Evolutionary conservation across 2,113 vertebrate species (phyloP).

Genomic region (Colaptes auratus): DNA sequence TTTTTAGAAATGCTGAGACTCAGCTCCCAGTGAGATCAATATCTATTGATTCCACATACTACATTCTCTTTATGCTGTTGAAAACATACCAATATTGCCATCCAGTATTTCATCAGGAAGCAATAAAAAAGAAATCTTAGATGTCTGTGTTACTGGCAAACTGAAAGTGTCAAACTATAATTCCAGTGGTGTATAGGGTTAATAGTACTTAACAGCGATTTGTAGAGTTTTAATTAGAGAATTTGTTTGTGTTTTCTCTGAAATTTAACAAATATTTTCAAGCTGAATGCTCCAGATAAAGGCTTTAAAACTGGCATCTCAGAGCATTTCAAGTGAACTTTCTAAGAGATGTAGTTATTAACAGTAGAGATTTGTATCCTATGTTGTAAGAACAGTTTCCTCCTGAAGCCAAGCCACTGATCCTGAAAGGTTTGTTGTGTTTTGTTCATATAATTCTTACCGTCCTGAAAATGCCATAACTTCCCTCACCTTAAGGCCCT

Average conservation of each 20-base stretch:
- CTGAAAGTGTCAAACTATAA: conserved; percentile 36
- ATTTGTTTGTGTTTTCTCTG: conserved; percentile 14
- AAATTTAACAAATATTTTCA: conserved; percentile 27
- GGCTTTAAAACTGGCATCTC: not conserved
- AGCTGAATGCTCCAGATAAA: not conserved
- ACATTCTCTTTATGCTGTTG: conserved; percentile 9
- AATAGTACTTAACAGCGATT: conserved; percentile 38
- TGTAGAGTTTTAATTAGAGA: conserved; percentile 35
- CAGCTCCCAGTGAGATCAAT: conserved; percentile 27
- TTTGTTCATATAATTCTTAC: conserved; percentile 41
- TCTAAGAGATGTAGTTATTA: not conserved
- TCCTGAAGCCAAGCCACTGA: conserved; percentile 20
- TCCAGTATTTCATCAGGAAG: conserved; percentile 52
- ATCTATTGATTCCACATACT: conserved; percentile 29
- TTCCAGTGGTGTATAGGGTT: not conserved
- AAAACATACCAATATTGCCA: conserved; percentile 38
- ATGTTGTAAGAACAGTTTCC: not conserved
- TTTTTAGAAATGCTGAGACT: conserved; percentile 35
- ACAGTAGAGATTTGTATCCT: not conserved
- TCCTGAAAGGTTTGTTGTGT: conserved; percentile 15
- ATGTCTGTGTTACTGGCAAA: conserved; percentile 41
- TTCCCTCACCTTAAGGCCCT: conserved; percentile 45
- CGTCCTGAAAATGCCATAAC: conserved; percentile 58
- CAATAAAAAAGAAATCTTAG: conserved; percentile 24
- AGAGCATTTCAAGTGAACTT: not conserved